These are phyloP conservation scores for Eptatretus atami DNA, from an alignment of 2,797 vertebrate genomes.

Conservation along the genomic window DNA sequence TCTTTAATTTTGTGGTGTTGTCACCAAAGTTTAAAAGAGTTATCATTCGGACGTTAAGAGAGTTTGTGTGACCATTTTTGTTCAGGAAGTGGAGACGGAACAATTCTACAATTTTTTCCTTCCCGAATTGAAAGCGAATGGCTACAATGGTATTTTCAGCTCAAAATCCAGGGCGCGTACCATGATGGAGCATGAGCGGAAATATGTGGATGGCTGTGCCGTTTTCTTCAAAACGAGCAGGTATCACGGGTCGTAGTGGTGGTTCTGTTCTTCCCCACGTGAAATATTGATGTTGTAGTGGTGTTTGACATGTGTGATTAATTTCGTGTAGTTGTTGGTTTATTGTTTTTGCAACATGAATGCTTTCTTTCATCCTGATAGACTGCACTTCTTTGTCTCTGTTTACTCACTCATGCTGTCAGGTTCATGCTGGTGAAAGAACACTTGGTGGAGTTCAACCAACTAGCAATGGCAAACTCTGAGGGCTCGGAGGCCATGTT, in stretches of 20 bases:
- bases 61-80: slow-evolving; percentile 7
- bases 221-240: slow-evolving; percentile 93
- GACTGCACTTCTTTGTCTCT: slow-evolving; percentile 6
- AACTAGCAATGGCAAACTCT: slow-evolving; percentile 90
- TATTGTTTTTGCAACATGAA: no score
- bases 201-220: slow-evolving; percentile 88
- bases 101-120: slow-evolving; percentile 89
- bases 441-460: slow-evolving; percentile 94
- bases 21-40: no score
- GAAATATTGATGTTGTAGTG: no score
- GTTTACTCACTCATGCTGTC: slow-evolving; percentile 8
- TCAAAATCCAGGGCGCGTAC: slow-evolving; percentile 98
- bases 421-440: slow-evolving; percentile 76
- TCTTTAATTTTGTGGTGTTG: no score
- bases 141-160: slow-evolving; percentile 89
- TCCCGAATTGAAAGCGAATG: slow-evolving; percentile 62
- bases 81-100: slow-evolving; percentile 89
- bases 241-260: slow-evolving; percentile 16
- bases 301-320: no score
- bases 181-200: slow-evolving; percentile 79
- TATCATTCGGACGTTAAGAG: no score
- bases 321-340: no score
- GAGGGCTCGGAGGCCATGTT: slow-evolving; percentile 94
- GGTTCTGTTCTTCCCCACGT: no score
- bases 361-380: neutral